Conservation (phyloP, 2,113 vertebrate genomes). For the Balaeniceps rex region DNA sequence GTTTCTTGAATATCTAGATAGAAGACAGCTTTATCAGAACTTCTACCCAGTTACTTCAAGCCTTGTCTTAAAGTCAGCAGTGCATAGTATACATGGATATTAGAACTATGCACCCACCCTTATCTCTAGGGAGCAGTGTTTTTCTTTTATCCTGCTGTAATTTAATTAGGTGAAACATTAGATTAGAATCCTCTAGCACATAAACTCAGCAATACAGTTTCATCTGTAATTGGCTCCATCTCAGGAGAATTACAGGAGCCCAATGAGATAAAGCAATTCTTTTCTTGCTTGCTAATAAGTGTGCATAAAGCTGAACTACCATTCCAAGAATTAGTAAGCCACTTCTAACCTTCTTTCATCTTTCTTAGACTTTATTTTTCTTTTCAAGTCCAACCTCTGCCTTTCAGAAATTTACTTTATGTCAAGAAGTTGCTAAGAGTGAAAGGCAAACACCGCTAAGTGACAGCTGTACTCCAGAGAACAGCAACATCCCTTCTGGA, state of each 20-base stretch:
- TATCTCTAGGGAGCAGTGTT: background rate
- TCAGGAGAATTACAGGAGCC: constrained; percentile 14
- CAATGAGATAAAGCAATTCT: background rate
- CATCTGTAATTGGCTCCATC: background rate
- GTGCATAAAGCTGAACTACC: background rate
- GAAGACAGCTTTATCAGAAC: background rate
- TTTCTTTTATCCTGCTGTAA: background rate
- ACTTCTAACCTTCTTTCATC: background rate
- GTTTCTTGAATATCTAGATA: background rate
- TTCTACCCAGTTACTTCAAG: background rate
- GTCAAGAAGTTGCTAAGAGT: background rate
- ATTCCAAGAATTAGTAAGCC: background rate
- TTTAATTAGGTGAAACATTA: constrained; percentile 25
- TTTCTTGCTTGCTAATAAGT: background rate
- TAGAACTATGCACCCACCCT: background rate
- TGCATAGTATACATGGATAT: background rate
- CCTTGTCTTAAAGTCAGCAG: background rate
- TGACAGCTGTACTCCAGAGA: constrained; percentile 30
- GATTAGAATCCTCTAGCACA: background rate
- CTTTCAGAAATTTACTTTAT: background rate
- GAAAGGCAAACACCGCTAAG: background rate
- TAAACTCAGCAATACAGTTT: background rate
- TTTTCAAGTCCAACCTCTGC: background rate
- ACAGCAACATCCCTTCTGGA: background rate
- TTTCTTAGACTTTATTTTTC: background rate